Conservation (phyloP, 2,113 vertebrate genomes). For the Stigmatopora nigra region DNA sequence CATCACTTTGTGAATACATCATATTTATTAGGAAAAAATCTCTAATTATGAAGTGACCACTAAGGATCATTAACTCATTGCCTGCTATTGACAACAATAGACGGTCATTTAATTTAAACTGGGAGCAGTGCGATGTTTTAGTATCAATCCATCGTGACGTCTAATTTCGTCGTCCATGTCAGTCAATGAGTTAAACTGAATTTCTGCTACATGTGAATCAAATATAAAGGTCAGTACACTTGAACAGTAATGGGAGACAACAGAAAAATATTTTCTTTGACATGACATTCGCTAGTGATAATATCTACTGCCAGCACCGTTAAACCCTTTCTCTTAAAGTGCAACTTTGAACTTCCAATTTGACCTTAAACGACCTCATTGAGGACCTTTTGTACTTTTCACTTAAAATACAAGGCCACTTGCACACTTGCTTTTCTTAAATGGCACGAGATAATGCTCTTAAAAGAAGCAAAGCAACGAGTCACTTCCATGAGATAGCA, state of each 20-base stretch:
- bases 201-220: slow-evolving; percentile 54
- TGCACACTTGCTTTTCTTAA: slow-evolving; percentile 19
- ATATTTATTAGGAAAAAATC: slow-evolving; percentile 60
- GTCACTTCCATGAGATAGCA: slow-evolving; percentile 21
- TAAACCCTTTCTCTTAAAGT: slow-evolving; percentile 54
- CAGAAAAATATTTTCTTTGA: slow-evolving; percentile 31
- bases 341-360: slow-evolving; percentile 39
- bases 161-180: no score
- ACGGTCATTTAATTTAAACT: no score
- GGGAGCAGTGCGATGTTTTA: no score
- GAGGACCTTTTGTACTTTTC: slow-evolving; percentile 41
- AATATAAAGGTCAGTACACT: slow-evolving; percentile 36
- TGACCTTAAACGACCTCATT: slow-evolving; percentile 19
- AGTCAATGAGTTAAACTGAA: slow-evolving; percentile 13
- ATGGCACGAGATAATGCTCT: slow-evolving; percentile 24
- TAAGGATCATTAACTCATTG: slow-evolving; percentile 12
- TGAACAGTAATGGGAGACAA: slow-evolving; percentile 26
- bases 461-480: slow-evolving; percentile 22
- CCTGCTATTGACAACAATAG: no score
- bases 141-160: no score
- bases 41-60: slow-evolving; percentile 26
- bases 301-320: slow-evolving; percentile 42
- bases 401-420: slow-evolving; percentile 30
- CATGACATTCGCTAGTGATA: slow-evolving; percentile 55
- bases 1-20: slow-evolving; percentile 25